Conservation (phyloP, 2,797 vertebrate species). For the Eutrigla gurnardus region DNA sequence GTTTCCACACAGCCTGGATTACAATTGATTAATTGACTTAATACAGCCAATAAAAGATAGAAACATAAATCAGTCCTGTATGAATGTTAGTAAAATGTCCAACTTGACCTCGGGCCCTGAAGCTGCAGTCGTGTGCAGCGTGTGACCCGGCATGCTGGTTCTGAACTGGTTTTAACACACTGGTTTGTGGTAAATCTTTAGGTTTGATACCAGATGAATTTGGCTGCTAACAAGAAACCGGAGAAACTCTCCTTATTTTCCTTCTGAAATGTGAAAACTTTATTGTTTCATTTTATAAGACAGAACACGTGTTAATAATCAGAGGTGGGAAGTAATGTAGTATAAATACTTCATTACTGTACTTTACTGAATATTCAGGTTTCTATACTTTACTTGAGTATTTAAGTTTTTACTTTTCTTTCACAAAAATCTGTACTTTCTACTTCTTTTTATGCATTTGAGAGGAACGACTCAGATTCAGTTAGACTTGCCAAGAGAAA, state of each 20-base stretch:
- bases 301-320: background rate
- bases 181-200: background rate
- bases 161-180: background rate
- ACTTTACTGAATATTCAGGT: too few species aligned
- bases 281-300: background rate
- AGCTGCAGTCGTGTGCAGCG: background rate
- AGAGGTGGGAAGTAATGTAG: too few species aligned
- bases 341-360: too few species aligned
- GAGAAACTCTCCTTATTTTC: background rate
- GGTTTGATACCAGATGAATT: background rate
- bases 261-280: background rate
- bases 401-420: too few species aligned
- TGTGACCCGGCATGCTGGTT: background rate
- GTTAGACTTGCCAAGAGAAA: too few species aligned
- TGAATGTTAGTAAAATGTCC: background rate
- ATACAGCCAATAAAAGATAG: background rate
- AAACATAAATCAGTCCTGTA: background rate
- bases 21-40: background rate
- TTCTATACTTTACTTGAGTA: too few species aligned
- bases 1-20: background rate
- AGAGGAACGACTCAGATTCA: too few species aligned
- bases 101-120: background rate
- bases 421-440: too few species aligned
- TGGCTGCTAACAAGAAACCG: background rate
- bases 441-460: too few species aligned